These are phyloP conservation scores for Anas platyrhynchos DNA, from an alignment of 2,113 vertebrate genomes.

Conservation along the genomic window DNA sequence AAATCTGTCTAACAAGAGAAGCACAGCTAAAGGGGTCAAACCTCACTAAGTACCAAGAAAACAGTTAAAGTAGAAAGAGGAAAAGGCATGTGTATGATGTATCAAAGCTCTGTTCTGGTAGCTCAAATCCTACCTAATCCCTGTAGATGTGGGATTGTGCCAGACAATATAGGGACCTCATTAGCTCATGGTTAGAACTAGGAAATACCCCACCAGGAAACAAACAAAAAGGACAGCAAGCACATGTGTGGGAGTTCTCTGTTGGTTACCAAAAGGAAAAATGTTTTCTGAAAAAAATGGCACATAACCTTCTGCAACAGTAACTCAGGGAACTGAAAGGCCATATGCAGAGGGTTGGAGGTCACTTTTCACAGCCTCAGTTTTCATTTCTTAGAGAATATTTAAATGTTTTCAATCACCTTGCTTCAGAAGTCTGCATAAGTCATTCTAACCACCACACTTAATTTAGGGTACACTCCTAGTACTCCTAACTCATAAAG, in stretches of 20 bases:
- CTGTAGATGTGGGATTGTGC: not conserved
- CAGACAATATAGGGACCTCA: not conserved
- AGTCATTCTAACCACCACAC: no score
- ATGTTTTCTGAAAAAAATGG: not conserved
- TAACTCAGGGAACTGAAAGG: not conserved
- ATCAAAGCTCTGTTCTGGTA: not conserved
- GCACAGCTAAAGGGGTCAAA: not conserved
- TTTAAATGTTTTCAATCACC: no score
- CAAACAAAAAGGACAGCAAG: not conserved
- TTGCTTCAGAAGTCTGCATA: no score
- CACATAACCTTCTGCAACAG: not conserved
- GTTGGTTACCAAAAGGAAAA: not conserved
- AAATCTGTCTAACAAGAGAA: not conserved
- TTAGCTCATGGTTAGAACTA: not conserved
- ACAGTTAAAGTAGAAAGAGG: not conserved
- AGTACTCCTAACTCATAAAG: not conserved
- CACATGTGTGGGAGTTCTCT: accelerated
- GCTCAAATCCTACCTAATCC: not conserved
- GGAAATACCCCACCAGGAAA: not conserved
- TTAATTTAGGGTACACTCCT: no score
- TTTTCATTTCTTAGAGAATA: not conserved
- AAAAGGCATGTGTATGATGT: not conserved
- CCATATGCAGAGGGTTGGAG: not conserved
- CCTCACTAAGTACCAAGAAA: not conserved
- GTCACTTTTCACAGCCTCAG: not conserved